These are phyloP conservation scores for Yponomeuta cagnagella DNA, from an alignment of 2,888 invertebrate species.

Conservation along the genomic window DNA sequence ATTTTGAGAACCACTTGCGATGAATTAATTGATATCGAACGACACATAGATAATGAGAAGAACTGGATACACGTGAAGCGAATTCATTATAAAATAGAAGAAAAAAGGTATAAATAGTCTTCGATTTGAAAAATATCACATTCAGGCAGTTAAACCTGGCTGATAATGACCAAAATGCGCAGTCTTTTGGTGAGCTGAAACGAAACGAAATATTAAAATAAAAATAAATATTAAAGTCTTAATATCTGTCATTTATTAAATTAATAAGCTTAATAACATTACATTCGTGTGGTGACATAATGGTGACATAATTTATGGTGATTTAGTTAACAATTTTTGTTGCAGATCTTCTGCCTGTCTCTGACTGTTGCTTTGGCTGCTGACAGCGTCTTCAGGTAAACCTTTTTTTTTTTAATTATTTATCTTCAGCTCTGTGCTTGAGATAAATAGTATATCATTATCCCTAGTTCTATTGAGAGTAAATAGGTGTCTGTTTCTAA, in stretches of 20 bases:
- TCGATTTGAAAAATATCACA: slow-evolving; percentile 52
- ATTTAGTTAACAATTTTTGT: slow-evolving; percentile 20
- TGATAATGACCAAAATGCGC: slow-evolving; percentile 59
- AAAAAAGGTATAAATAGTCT: slow-evolving; percentile 68
- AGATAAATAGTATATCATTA: no score
- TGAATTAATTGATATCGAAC: slow-evolving; percentile 37
- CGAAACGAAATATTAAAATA: background rate
- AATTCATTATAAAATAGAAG: slow-evolving; percentile 42
- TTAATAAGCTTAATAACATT: background rate
- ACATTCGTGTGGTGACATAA: background rate
- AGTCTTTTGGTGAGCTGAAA: slow-evolving; percentile 49
- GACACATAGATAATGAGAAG: slow-evolving; percentile 56
- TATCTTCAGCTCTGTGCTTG: background rate
- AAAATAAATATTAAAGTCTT: no score
- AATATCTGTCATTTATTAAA: background rate
- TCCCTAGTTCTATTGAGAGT: no score
- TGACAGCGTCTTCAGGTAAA: slow-evolving; percentile 23
- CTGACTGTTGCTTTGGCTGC: slow-evolving; percentile 52
- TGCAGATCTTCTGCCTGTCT: slow-evolving; percentile 51
- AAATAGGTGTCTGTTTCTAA: no score
- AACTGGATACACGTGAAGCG: slow-evolving; percentile 49
- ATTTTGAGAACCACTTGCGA: slow-evolving; percentile 11
- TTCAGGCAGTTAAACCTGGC: slow-evolving; percentile 50
- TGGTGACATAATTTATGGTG: background rate
- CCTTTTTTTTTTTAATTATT: background rate